Evolutionary conservation across 2,888 invertebrate genomes (phyloP), one percentile per base, ranked within the genome.

Genomic region (Trilocha varians): DNA sequence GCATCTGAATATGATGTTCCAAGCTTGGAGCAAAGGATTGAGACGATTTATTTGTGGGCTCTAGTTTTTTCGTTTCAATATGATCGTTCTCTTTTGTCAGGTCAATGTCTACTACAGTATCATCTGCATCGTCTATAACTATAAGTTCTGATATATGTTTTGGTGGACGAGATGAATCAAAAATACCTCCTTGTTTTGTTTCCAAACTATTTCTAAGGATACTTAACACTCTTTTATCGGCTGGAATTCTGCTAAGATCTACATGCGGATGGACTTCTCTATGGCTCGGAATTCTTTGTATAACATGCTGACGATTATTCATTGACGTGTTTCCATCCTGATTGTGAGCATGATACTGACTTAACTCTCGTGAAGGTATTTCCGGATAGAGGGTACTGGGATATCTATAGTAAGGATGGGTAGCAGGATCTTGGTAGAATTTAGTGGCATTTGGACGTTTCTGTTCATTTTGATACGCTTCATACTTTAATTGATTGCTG

Each of bases 201-300:
- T 93, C 92, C 56, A 93, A 79, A 67, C 91, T 93, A 55, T 90
- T 91, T 58, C 92, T 83, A 40, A 93, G 71, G 58, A 93, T 87
- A 60, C 90, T 91, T 46, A 92, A 74, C n/a, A 92, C 91, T 48
- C 89, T 85, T 65, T 91, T 91, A 62, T 92, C 90, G n/a, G 89
- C 90, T 32, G 89, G 90, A 16, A 84, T 72, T 34, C 82, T 78
- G 46, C 64, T 74, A 37, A 66, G 49, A 41, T 78, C 77, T 48
- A 67, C 50, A 54, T 75, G 75, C 36, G 69, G 44, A 51, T 74
- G 69, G 41, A 63, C 45, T 49, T 78, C 82, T 69, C 72, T 74
- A 55, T 76, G 80, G 55, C 59, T 76, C 49, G 79, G 73, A 57
- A 67, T 64, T 59, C 78, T 82, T 62, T 82, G 78, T 55, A 79